Base-by-base conservation (phyloP, 2,113 vertebrate genomes). In the Misgurnus anguillicaudatus region DNA sequence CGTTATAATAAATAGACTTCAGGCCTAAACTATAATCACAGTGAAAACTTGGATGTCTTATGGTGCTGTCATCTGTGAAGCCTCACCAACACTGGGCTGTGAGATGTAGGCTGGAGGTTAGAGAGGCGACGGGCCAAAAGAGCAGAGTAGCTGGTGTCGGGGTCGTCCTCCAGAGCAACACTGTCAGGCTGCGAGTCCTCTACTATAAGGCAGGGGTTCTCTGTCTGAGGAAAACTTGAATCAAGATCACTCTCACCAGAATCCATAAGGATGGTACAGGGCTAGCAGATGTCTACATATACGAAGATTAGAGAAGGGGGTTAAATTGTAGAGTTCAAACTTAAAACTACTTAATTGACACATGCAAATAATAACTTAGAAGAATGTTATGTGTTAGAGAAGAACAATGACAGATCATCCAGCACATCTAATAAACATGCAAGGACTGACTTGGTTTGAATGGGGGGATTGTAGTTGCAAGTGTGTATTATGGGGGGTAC, bases 151-250 rank as follows among this genome's bases (percentile, higher is more conserved):
- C 94, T 94, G 84, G 85, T 91, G 77, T 94, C 93, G 0, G 92
- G 90, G 63, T 94, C 94, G 88, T 94, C 94, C 81, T 93, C 94
- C 42, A 91, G 80, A 66, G 90, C 92, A 38, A 90, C 91, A 41
- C 92, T 94, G 86, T 94, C 94, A 7, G 95, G 94, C 91, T 96
- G 95, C 0, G 97, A 98, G 88, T 98, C 97, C 88, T 97, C 96
- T 68, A 97, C 95, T 58, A 97, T 95, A 78, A 98, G 90, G 75
- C 94, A 94, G 76, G 96, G 95, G 74, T 94, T 93, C 64, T 91
- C 92, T 65, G 92, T 91, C 89, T 94, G 94, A 47, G 95, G 94
- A 83, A 96, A 91, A 87, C 94, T 94, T 9, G 92, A 90, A 73
- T 95, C 96, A 87, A 95, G 86, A 69, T 91, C 94, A 84, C 92